Conservation (phyloP, 2,113 vertebrate genomes). For the Thalassarche chlororhynchos region DNA sequence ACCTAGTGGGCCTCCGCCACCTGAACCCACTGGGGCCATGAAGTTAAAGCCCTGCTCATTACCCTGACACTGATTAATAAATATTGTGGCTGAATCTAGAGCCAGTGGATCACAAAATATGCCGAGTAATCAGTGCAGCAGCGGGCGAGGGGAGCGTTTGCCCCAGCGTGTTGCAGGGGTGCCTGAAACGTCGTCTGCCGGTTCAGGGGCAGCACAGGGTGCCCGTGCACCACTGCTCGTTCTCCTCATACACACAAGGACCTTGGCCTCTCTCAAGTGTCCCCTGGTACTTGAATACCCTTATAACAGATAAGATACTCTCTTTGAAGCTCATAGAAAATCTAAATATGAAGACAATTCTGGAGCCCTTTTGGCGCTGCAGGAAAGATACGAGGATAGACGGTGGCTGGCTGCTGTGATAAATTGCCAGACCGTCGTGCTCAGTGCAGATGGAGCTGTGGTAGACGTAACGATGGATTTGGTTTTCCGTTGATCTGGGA, state of each 20-base stretch:
- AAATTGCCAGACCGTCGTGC: not conserved
- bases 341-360: not conserved
- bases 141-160: not conserved
- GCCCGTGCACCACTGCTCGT: rapidly evolving
- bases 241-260: not conserved
- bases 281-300: not conserved
- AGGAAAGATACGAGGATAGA: not conserved
- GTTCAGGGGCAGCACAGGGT: not conserved
- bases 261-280: not conserved
- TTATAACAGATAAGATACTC: not conserved
- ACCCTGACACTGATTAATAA: not conserved
- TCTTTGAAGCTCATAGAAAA: not conserved
- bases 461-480: not conserved
- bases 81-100: not conserved
- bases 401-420: not conserved
- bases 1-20: constrained; percentile 34
- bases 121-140: rapidly evolving
- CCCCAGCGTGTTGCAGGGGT: no score
- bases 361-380: not conserved
- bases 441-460: not conserved
- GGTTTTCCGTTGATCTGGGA: not conserved
- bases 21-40: not conserved
- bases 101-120: rapidly evolving
- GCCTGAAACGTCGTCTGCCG: rapidly evolving
- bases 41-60: not conserved